phyloP scores from a whole-genome alignment of 92 coral and sea anemone genomes.

The Siderastrea radians region DNA sequence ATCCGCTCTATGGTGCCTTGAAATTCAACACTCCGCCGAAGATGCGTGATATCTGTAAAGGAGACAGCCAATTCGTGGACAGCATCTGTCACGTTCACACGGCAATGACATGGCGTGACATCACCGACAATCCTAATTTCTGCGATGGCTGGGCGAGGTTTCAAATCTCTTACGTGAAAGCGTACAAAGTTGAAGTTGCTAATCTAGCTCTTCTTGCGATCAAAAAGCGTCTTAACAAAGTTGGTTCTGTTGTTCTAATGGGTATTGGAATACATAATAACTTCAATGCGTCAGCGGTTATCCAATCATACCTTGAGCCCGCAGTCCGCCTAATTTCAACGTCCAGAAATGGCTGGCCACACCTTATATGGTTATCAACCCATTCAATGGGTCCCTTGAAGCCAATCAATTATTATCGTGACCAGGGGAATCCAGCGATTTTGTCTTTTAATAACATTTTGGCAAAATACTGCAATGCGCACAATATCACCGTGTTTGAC shows the following conservation, averaged over 20 bases:
- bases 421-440: conserved; percentile 80
- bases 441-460: conserved; percentile 63
- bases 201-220: conserved; percentile 60
- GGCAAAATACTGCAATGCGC: conserved; percentile 55
- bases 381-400: conserved; percentile 92
- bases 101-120: conserved; percentile 81
- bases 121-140: conserved; percentile 70
- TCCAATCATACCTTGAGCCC: conserved; percentile 76
- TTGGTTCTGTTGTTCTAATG: conserved; percentile 72
- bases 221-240: conserved; percentile 58
- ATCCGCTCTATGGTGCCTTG: conserved; percentile 77
- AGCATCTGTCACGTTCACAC: conserved; percentile 87
- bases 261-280: conserved; percentile 87
- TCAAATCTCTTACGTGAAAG: conserved; percentile 75
- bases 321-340: conserved; percentile 61
- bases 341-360: conserved; percentile 87
- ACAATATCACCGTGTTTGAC: conserved; percentile 77
- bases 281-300: conserved; percentile 73
- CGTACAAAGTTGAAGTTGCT: conserved; percentile 75
- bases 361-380: conserved; percentile 81
- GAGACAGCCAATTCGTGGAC: conserved; percentile 89
- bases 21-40: conserved; percentile 56
- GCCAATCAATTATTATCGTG: conserved; percentile 69
- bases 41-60: conserved; percentile 64
- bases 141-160: conserved; percentile 67